Conservation (phyloP, 2,888 invertebrate genomes). For the Chrysolina oricalcia region DNA sequence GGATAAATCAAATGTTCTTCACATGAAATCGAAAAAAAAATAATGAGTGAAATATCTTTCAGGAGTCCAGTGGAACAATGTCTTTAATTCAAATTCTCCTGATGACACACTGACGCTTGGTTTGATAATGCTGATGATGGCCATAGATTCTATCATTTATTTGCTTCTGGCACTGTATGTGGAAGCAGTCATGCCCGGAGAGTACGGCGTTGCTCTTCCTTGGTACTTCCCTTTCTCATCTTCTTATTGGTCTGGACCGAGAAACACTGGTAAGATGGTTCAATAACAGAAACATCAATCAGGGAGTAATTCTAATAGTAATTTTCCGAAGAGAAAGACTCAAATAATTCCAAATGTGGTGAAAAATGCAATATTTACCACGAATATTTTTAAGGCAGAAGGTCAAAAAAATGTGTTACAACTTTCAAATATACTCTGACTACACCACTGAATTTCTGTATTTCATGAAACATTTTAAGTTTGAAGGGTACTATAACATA, state of each 20-base stretch:
- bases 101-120: constrained; percentile 83
- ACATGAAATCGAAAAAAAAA: too few relatives aligned
- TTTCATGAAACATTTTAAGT: too few relatives aligned
- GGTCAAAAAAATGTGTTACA: too few relatives aligned
- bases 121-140: constrained; percentile 81
- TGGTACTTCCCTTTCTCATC: constrained; percentile 86
- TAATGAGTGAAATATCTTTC: constrained; percentile 29
- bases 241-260: constrained; percentile 74
- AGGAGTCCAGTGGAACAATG: constrained; percentile 79
- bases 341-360: not conserved
- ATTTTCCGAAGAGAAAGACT: not conserved
- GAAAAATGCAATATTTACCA: not conserved
- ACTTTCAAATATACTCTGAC: too few relatives aligned
- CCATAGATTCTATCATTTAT: constrained; percentile 82
- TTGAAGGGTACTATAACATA: too few relatives aligned
- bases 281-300: not conserved
- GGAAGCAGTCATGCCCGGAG: constrained; percentile 90
- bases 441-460: too few relatives aligned
- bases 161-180: constrained; percentile 86
- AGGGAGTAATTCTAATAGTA: not conserved
- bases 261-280: constrained; percentile 67
- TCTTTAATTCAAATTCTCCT: constrained; percentile 77
- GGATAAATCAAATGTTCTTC: too few relatives aligned
- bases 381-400: too few relatives aligned
- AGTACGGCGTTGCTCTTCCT: constrained; percentile 86